These are phyloP conservation scores for Rhadina sibilatrix DNA, from an alignment of 2,113 vertebrate genomes.

Conservation along the genomic window DNA sequence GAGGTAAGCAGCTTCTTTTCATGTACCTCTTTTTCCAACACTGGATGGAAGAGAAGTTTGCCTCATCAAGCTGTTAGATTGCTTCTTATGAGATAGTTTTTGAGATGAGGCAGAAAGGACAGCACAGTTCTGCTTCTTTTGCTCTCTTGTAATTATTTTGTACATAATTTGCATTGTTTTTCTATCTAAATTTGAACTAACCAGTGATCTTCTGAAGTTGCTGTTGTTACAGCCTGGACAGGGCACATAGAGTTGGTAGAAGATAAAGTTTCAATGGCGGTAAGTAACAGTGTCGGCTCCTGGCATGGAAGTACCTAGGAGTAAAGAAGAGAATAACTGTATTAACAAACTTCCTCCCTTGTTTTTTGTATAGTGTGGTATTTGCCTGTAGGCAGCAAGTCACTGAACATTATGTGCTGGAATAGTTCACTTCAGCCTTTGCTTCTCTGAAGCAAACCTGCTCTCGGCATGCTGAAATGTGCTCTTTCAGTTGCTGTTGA, in stretches of 20 bases:
- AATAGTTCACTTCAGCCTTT: not conserved
- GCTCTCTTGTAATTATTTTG: not conserved
- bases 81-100: not conserved
- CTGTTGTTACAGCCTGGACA: not conserved
- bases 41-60: not conserved
- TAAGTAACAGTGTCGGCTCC: not conserved
- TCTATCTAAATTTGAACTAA: not conserved
- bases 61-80: not conserved
- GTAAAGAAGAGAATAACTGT: not conserved
- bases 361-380: not conserved
- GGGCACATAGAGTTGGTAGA: not conserved
- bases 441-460: not conserved
- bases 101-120: not conserved
- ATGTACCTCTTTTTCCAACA: not conserved
- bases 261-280: not conserved
- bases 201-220: not conserved
- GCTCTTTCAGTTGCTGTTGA: not conserved
- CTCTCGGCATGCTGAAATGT: not conserved
- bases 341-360: not conserved
- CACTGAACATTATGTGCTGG: not conserved
- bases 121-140: not conserved
- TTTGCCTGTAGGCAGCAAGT: slow-evolving; percentile 8
- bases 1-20: not conserved
- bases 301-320: not conserved
- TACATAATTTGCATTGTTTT: not conserved